Evolutionary conservation across 2,113 vertebrate species (phyloP), one percentile per base, ranked within the genome.

Genomic region (Sorex fumeus): DNA sequence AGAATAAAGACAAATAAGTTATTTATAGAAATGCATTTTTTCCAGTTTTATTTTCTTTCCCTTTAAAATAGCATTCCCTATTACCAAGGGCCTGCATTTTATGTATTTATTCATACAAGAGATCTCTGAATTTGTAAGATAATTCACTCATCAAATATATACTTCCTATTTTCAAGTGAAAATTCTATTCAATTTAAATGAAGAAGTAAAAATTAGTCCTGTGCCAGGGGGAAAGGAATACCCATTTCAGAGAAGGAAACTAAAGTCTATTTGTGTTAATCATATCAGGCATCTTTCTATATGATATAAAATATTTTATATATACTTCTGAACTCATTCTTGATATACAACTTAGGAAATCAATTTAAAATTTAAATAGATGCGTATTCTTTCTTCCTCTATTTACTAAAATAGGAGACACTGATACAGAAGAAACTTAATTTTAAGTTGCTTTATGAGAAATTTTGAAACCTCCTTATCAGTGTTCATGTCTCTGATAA

Each of bases 361-460:
- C 57, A 64, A 76, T 32, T 88, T 76, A 75, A 62, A 89, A 95
- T 91, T 79, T 84, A 91, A 92, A 70, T 81, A 76, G 79, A 83
- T 28, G 53, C 64, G 57, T 40, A 27, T 76, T 19, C 32, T 10
- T n/a, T 75, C 34, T 1, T 76, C 30, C 27, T 64, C 9, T 8
- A 64, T 28, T 88, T 25, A 92, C 36, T 50, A 64, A 43, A 86
- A 91, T 53, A 79, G 76, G 30, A 91, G 28, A 47, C 28, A 69
- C 0, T 23, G 84, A 88, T 23, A 76, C 19, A 74, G 15, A 87
- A 90, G 43, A 77, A 78, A 84, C 32, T 90, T 76, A 67, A 85
- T 70, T 90, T 78, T 84, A 89, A 47, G 86, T 50, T 92, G 36
- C 12, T 64, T 43, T 92, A 32, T n/a, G 30, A 83, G 62, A 76